phyloP scores from a whole-genome alignment of 2,113 vertebrate genomes.

The Tupaia tana region DNA sequence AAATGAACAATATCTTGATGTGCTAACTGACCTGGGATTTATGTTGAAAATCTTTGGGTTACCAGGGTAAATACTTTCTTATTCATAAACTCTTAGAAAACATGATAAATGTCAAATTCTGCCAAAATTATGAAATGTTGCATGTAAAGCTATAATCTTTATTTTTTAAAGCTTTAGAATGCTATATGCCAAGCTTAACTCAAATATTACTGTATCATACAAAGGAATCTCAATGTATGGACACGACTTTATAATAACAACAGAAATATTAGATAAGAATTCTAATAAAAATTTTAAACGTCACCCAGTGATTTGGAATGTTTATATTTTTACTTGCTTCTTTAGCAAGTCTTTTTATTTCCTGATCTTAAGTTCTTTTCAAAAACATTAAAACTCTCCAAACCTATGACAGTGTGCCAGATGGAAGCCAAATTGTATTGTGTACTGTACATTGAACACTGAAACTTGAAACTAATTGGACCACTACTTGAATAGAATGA shows the following conservation, averaged over 20 bases:
- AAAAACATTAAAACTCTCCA: not conserved
- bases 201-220: not conserved
- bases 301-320: not conserved
- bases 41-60: not conserved
- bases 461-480: constrained; percentile 24
- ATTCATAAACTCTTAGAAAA: not conserved
- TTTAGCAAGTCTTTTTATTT: not conserved
- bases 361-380: not conserved
- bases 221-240: not conserved
- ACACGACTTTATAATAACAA: not conserved
- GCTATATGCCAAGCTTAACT: not conserved
- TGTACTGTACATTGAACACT: not conserved
- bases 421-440: not conserved
- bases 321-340: not conserved
- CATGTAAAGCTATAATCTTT: not conserved
- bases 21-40: not conserved
- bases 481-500: constrained; percentile 8
- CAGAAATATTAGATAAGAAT: not conserved
- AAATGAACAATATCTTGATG: not conserved
- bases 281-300: not conserved
- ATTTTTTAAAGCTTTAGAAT: not conserved
- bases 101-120: not conserved
- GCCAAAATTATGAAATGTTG: not conserved
- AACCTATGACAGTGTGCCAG: not conserved
- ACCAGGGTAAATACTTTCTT: not conserved